Evolutionary conservation across 2,797 vertebrate species (phyloP), one percentile per base, ranked within the genome.

Genomic region (Euthynnus affinis): DNA sequence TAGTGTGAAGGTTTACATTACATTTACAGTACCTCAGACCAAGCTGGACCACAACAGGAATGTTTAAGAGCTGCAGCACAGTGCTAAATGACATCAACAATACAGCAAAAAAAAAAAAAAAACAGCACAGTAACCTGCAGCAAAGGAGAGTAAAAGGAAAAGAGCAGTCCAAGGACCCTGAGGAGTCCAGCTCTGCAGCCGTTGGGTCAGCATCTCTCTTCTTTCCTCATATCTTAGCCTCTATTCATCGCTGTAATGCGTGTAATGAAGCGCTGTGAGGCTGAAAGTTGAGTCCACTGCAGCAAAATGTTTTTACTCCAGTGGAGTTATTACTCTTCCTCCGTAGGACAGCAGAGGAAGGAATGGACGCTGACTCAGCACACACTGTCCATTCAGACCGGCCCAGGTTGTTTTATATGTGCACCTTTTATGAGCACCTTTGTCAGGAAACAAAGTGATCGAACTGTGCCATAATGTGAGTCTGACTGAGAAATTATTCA

Each of bases 251-350:
- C 78, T 74, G 71, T 91, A 86, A 92, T 88, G 87, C n/a, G 80
- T 87, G 87, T 90, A 91, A 92, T 91, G 90, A 92, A 93, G 89
- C 84, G 58, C 83, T 87, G 68, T 67, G 80, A 88, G 80, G 85
- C 90, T 88, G 78, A 72, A 60, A 80, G 86, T 69, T 55, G 49
- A 80, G 82, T 88, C 89, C 92, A 91, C 90, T 90, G 90, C 93
- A 92, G 88, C 89, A 92, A 92, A 92, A 90, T 91, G 84, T 92
- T 94, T 92, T 89, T 87, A 82, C 88, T 92, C 88, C 84, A 52
- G 60, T 79, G 82, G 88, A 88, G 87, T 91, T 87, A 92, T 92
- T 89, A 80, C 74, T 90, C 89, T 87, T 89, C 86, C 71, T 53
- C 82, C 59, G 84, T 80, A 71, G 90, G 86, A 88, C 88, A 87